These are phyloP conservation scores for Equus przewalskii DNA, from an alignment of 2,113 vertebrate genomes.

Conservation along the genomic window DNA sequence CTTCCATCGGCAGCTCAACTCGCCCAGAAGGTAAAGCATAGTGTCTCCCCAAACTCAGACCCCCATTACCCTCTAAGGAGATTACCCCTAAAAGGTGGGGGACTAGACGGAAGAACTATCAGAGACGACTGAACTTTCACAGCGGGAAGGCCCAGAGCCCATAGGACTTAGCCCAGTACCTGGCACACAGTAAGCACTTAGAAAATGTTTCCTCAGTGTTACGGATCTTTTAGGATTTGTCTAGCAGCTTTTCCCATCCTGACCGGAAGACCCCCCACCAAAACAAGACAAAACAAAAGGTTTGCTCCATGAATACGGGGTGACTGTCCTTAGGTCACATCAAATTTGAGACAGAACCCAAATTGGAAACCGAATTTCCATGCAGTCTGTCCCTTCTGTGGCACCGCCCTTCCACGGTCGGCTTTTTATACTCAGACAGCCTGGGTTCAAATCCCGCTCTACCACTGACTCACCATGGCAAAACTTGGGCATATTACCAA, in stretches of 20 bases:
- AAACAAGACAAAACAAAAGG: neutral
- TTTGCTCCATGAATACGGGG: neutral
- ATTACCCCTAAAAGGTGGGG: neutral
- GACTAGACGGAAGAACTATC: neutral
- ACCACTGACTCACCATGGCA: neutral
- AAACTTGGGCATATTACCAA: conserved; percentile 24
- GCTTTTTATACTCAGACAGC: neutral
- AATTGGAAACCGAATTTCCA: neutral
- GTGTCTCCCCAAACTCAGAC: neutral
- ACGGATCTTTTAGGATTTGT: too few species aligned
- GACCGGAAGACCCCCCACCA: too few species aligned
- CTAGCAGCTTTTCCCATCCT: too few species aligned
- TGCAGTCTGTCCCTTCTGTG: neutral
- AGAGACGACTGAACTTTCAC: neutral
- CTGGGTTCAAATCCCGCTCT: neutral
- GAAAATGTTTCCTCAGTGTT: neutral
- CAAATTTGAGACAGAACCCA: neutral
- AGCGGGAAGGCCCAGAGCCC: neutral
- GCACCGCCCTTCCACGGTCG: neutral
- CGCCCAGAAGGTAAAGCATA: neutral
- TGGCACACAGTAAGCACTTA: neutral
- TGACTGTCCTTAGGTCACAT: neutral
- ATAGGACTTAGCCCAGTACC: neutral
- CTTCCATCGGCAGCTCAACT: neutral
- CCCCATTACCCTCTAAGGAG: neutral